Base-by-base conservation (phyloP, 2,113 vertebrate genomes). In the Mionectes macconnelli region DNA sequence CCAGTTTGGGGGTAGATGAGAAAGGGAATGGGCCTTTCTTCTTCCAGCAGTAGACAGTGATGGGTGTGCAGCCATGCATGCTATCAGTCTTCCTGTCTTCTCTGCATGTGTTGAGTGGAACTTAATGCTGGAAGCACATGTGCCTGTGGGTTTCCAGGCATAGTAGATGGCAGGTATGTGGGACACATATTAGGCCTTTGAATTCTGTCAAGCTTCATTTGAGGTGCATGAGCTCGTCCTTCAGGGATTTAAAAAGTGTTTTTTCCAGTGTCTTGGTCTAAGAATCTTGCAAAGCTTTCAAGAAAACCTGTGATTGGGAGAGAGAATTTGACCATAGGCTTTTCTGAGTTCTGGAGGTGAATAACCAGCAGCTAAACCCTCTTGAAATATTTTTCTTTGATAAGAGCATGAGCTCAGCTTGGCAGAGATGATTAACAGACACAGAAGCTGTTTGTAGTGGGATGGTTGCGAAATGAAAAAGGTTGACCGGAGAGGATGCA, bases 101-200 rank as follows among this genome's bases (percentile, higher is more conserved):
- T 70, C 1, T 1, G 22, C 30, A 23, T 18, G 10, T 13, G 27
- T 10, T 19, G 40, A 35, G 47, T 53, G 28, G 22, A 78, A 59
- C 22, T 24, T 53, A 37, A 22, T 72, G 52, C 33, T 22, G 62
- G 21, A 75, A 67, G 17, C 33, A 60, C 0, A 1, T 1, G 0
- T 17, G 24, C 6, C 52, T 4, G 4, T 27, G 60, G 55, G 19
- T 45, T 67, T 69, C 59, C 31, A 75, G 50, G 28, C 22, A n/a
- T 0, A 8, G 33, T 0, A 4, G 14, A 23, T 55, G 33, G 22
- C 28, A 37, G 33, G 16, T 16, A 59, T 0, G 0, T 47, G 21
- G 40, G 55, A 24, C 21, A 11, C 0, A 0, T 4, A 2, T 42
- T 23, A 35, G 33, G 35, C 3, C 25, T 76, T 39, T 45, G 21